Evolutionary conservation across 2,113 vertebrate genomes (phyloP).

Genomic region (Melospiza georgiana): DNA sequence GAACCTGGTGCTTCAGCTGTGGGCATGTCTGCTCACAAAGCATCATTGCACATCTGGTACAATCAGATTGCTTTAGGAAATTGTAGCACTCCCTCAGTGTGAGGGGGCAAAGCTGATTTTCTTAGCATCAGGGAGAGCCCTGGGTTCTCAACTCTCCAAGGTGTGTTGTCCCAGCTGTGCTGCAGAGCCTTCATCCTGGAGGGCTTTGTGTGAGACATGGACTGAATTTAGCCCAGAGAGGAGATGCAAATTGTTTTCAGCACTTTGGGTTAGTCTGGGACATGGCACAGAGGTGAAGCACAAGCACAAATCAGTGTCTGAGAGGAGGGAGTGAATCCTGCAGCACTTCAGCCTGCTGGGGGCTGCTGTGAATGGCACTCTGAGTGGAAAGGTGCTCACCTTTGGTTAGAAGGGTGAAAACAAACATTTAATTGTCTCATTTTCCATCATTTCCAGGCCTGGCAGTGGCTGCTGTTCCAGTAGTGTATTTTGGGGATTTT

Average conservation of each 20-base stretch:
- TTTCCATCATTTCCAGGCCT: not conserved
- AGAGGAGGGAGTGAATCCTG: not conserved
- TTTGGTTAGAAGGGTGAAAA: not conserved
- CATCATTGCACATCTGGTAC: not conserved
- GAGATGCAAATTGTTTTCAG: not conserved
- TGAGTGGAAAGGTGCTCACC: not conserved
- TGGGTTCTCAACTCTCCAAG: not conserved
- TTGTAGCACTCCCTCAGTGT: not conserved
- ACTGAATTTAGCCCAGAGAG: not conserved
- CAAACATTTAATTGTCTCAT: not conserved
- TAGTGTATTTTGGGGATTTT: not conserved
- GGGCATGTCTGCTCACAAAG: not conserved
- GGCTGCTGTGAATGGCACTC: not conserved
- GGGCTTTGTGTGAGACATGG: fast-evolving
- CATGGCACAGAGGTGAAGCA: not conserved
- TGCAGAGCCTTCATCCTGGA: not conserved
- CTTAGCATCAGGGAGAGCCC: fast-evolving
- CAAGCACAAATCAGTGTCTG: not conserved
- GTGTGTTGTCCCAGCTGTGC: fast-evolving
- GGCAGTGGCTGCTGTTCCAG: not conserved
- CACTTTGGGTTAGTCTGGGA: not conserved
- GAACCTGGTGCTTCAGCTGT: not conserved
- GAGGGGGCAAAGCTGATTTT: not conserved
- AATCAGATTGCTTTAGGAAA: not conserved
- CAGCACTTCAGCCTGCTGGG: fast-evolving